phyloP scores from a whole-genome alignment of 2,797 vertebrate genomes.

The Streptopelia turtur region DNA sequence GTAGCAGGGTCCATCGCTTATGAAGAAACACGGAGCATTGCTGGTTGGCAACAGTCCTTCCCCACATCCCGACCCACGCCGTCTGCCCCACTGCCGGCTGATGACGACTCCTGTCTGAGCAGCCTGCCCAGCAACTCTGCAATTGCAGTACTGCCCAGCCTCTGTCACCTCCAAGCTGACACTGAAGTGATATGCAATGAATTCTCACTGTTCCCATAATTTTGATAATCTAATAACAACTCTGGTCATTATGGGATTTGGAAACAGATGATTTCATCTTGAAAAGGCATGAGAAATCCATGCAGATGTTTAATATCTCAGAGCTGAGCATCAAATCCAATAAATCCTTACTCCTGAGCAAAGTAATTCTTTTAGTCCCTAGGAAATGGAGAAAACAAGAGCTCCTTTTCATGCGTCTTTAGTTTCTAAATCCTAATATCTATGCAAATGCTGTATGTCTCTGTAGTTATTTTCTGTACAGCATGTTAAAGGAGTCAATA shows the following conservation, averaged over 20 bases:
- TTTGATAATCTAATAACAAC: background rate
- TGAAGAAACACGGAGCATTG: background rate
- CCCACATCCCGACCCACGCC: accelerated
- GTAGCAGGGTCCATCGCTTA: background rate
- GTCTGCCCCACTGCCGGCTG: background rate
- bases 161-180: background rate
- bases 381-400: background rate
- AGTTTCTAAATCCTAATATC: background rate
- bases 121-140: background rate
- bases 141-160: background rate
- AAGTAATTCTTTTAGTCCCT: background rate
- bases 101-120: background rate
- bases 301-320: background rate
- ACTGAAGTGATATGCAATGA: background rate
- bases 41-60: background rate
- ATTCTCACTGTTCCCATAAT: background rate
- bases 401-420: background rate
- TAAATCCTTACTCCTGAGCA: background rate
- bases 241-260: background rate
- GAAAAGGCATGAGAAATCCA: background rate
- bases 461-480: background rate
- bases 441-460: background rate
- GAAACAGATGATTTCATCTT: background rate
- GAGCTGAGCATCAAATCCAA: background rate
- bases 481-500: background rate